phyloP scores from a whole-genome alignment of 2,888 invertebrate genomes.

The Lathronympha strigana region DNA sequence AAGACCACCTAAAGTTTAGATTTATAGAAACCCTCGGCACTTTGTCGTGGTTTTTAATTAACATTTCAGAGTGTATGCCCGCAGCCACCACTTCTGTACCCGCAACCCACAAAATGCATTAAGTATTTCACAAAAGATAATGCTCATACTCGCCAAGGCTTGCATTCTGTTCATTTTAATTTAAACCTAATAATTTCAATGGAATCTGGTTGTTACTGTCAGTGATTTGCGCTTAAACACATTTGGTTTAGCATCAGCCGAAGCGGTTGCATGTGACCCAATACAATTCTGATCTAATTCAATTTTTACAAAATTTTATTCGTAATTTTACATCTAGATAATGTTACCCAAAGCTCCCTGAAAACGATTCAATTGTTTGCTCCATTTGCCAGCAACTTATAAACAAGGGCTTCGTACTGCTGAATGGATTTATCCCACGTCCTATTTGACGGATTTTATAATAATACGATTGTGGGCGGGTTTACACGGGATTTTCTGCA shows the following conservation, averaged over 20 bases:
- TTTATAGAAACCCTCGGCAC: slow-evolving; percentile 11
- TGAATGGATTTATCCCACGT: slow-evolving; percentile 22
- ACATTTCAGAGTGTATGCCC: background rate
- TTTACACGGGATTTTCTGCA: slow-evolving; percentile 23
- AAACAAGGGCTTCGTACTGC: slow-evolving; percentile 45
- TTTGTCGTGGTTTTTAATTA: slow-evolving; percentile 23
- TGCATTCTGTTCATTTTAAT: background rate
- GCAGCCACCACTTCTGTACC: slow-evolving; percentile 7
- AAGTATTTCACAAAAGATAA: slow-evolving; percentile 55
- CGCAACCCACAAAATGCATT: slow-evolving; percentile 43
- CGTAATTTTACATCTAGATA: slow-evolving; percentile 46
- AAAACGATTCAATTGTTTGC: slow-evolving; percentile 46
- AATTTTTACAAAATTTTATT: background rate
- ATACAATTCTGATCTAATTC: background rate
- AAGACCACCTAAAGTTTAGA: slow-evolving; percentile 6
- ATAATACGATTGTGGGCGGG: slow-evolving; percentile 35
- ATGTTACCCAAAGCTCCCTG: slow-evolving; percentile 45
- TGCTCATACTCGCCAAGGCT: slow-evolving; percentile 46
- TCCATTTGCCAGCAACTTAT: slow-evolving; percentile 45
- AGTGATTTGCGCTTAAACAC: background rate
- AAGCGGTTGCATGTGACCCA: background rate
- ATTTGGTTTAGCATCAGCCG: background rate
- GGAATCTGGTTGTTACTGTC: background rate
- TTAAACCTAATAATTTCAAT: background rate
- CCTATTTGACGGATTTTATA: slow-evolving; percentile 19